Evolutionary conservation across 92 coral and sea anemone genomes (phyloP).

Genomic region (Nematostella vectensis): DNA sequence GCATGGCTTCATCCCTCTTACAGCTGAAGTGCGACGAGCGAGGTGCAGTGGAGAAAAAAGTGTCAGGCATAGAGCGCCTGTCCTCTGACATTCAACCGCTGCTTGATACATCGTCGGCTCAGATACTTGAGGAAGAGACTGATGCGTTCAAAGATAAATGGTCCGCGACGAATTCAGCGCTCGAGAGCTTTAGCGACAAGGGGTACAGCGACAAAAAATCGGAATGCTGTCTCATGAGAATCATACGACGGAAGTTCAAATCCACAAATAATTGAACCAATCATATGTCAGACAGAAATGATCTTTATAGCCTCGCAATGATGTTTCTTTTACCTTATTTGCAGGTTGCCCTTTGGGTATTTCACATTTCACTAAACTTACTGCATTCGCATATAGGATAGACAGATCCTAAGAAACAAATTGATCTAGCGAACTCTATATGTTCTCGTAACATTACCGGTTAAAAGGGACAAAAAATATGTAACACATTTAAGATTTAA

Average conservation of each 20-base stretch:
- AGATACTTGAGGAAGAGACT: conserved; percentile 47
- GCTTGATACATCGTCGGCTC: conserved; percentile 49
- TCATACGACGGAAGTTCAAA: conserved; percentile 58
- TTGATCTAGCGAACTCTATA: no score
- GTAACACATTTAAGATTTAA: no score
- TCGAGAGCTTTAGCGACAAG: conserved; percentile 71
- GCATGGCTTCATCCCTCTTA: background rate
- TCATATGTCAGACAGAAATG: background rate
- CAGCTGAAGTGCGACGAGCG: conserved; percentile 73
- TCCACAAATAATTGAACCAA: conserved; percentile 28
- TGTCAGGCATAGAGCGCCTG: conserved; percentile 54
- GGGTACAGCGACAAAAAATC: conserved; percentile 48
- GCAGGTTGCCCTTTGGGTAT: no score
- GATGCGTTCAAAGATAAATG: conserved; percentile 67
- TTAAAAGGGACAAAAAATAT: no score
- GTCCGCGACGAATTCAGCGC: conserved; percentile 50
- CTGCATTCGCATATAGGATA: no score
- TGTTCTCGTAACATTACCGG: no score
- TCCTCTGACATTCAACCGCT: conserved; percentile 47
- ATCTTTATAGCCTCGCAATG: no score
- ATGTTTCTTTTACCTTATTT: no score
- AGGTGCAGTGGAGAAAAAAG: conserved; percentile 36
- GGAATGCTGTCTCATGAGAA: conserved; percentile 60
- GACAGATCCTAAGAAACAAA: no score
- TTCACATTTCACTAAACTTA: no score